Base-by-base conservation (phyloP, 2,888 invertebrate genomes). In the Eucera pruinosa region DNA sequence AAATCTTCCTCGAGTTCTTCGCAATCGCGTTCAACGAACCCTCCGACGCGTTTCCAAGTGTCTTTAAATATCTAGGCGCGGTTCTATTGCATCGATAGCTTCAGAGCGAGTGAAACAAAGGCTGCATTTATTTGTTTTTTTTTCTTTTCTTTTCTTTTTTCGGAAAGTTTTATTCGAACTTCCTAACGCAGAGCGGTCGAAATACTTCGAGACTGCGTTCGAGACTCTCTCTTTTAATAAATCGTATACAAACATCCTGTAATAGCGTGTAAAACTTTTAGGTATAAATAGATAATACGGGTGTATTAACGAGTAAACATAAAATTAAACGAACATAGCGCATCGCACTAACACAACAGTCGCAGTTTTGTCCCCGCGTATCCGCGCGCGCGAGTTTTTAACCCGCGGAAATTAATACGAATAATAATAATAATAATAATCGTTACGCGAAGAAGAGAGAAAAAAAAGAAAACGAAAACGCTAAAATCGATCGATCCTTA, bases 11-110 rank as follows among this genome's bases (percentile, higher is more conserved):
- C n/a, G n/a, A n/a, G n/a, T n/a, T n/a, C n/a, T n/a, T n/a, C 81
- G 65, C 64, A 65, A 89, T 88, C 90, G 85, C 84, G 78, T 88
- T 86, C 78, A 86, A 85, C 83, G 77, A 87, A 87, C 85, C 87
- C 82, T 54, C n/a, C n/a, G n/a, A n/a, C n/a, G n/a, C n/a, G n/a
- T n/a, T n/a, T n/a, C n/a, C n/a, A n/a, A n/a, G n/a, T n/a, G n/a
- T n/a, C n/a, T n/a, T n/a, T n/a, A n/a, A 33, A 54, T 13, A 6
- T 20, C 33, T 48, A 48, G 20, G 25, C 48, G 25, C 23, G 6
- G 15, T 25, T 54, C 13, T 13, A 11, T 54, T n/a, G n/a, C n/a
- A 20, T n/a, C 20, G 33, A 75, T 6, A 58, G 43, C 33, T 11
- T 20, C 36, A 18, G 48, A 61, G 27, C 73, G 15, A 66, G 39